Evolutionary conservation across 2,113 vertebrate genomes (phyloP).

Genomic region (Bubo bubo): DNA sequence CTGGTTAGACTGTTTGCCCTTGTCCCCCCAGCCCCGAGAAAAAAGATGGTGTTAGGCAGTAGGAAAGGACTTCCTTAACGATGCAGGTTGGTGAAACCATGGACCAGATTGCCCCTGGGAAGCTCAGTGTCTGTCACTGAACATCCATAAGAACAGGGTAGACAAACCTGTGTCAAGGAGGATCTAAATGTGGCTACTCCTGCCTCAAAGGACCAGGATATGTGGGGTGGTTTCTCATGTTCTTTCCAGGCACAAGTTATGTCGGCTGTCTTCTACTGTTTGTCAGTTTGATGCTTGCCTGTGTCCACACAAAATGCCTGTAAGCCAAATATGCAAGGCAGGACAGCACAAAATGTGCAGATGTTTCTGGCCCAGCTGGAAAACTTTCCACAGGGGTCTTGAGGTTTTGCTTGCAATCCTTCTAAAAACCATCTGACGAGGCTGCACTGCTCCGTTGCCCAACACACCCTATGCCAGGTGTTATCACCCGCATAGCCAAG

Average conservation of each 20-base stretch:
- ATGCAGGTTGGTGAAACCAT: neutral
- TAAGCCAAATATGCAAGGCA: neutral
- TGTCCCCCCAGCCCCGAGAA: neutral
- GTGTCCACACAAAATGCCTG: neutral
- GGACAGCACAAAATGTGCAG: neutral
- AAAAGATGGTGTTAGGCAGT: neutral
- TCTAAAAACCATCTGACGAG: accelerated
- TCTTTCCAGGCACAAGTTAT: neutral
- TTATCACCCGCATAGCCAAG: neutral
- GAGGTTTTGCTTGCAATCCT: neutral
- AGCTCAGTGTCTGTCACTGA: neutral
- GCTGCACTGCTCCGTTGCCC: neutral
- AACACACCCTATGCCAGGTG: neutral
- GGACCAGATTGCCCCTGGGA: neutral
- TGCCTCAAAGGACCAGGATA: neutral
- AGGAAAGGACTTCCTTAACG: neutral
- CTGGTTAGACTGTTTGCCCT: neutral
- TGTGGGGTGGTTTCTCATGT: accelerated
- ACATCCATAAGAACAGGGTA: neutral
- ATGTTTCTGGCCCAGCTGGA: neutral
- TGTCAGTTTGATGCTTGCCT: neutral
- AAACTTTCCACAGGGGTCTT: neutral
- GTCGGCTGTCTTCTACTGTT: neutral
- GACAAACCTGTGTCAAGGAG: neutral
- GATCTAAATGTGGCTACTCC: accelerated